A percentile compares a stretch with the other conserved stretches of the same genome.
These are phyloP conservation scores for Chloroceryle aenea DNA, from an alignment of 2,113 vertebrate genomes.

Conservation along the genomic window DNA sequence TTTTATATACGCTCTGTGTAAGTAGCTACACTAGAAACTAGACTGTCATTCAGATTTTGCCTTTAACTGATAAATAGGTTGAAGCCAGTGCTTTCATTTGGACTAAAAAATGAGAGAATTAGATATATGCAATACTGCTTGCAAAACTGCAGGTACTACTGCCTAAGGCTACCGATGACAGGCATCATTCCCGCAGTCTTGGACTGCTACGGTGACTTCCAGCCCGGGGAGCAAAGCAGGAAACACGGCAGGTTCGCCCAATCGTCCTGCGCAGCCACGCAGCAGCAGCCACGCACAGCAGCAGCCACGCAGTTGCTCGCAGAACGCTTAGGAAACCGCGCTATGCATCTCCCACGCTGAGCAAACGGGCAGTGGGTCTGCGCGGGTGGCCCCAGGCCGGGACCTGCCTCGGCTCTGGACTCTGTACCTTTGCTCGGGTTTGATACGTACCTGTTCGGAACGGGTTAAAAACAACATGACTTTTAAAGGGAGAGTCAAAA, in stretches of 20 bases:
- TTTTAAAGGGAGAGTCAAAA: accelerated
- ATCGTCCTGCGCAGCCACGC: accelerated
- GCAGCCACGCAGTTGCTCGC: neutral
- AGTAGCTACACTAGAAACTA: neutral
- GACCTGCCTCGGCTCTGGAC: accelerated
- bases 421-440: too few species aligned
- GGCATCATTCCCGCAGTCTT: accelerated
- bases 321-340: accelerated
- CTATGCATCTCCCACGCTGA: too few species aligned
- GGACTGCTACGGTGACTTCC: neutral
- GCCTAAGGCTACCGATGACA: neutral
- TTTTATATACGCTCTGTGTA: neutral
- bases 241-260: accelerated
- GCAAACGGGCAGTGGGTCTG: neutral
- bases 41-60: neutral
- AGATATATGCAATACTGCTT: accelerated
- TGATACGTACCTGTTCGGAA: neutral
- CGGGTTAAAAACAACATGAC: accelerated
- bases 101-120: neutral
- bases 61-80: neutral
- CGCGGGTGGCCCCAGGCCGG: neutral
- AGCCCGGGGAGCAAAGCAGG: neutral
- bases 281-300: too few species aligned
- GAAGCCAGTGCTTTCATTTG: neutral
- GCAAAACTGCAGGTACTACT: neutral